Conservation (phyloP, 2,797 vertebrate species). For the Pempheris klunzingeri region DNA sequence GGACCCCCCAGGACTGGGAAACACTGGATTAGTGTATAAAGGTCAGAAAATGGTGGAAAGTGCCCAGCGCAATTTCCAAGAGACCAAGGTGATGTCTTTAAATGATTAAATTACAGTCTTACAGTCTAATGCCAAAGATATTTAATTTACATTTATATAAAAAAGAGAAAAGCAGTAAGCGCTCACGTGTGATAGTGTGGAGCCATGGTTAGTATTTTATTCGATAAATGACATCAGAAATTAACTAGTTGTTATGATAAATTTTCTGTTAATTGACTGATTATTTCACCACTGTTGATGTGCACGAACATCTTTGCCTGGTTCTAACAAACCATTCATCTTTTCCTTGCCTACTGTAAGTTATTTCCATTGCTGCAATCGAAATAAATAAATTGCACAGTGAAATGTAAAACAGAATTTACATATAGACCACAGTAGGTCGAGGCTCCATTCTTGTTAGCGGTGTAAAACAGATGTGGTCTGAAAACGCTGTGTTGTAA, state of each 20-base stretch:
- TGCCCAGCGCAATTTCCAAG: background rate
- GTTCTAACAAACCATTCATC: background rate
- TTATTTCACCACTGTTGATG: background rate
- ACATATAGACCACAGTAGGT: slow-evolving; percentile 9
- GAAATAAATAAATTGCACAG: background rate
- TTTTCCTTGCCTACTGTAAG: background rate
- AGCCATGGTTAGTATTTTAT: background rate
- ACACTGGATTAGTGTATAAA: too few species aligned
- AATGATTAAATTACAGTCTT: background rate
- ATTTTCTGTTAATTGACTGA: background rate
- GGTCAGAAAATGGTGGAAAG: background rate
- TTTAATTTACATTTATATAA: background rate
- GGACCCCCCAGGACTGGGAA: too few species aligned
- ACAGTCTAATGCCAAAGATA: background rate
- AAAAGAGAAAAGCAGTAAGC: too few species aligned
- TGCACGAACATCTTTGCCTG: background rate
- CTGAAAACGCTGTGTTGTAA: background rate
- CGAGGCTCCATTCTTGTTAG: background rate
- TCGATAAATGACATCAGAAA: background rate
- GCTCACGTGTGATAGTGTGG: background rate
- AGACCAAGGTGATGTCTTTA: background rate
- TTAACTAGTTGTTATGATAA: background rate
- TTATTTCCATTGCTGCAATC: background rate
- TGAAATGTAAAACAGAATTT: slow-evolving; percentile 17
- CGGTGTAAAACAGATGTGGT: background rate